Conservation (phyloP, 2,113 vertebrate species). For the Rhinichthys klamathensis region DNA sequence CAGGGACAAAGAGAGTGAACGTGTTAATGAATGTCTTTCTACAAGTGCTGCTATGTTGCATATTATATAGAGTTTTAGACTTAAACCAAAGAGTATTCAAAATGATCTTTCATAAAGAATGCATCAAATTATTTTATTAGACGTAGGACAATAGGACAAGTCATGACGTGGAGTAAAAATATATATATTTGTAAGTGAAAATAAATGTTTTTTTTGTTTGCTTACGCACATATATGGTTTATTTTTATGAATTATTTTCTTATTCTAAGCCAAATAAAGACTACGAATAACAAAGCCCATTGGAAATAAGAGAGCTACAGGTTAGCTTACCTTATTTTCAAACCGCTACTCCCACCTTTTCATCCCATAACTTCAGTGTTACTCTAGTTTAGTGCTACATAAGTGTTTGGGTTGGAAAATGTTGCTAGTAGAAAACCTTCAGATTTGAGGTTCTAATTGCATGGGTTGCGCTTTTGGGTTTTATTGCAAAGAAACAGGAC, state of each 20-base stretch:
- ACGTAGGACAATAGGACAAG: slow-evolving; percentile 64
- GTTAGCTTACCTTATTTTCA: slow-evolving; percentile 61
- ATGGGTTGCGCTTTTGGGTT: slow-evolving; percentile 46
- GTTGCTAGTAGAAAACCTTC: slow-evolving; percentile 45
- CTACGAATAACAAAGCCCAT: slow-evolving; percentile 24
- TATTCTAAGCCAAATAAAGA: slow-evolving; percentile 57
- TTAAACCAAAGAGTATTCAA: slow-evolving; percentile 76
- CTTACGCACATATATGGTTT: slow-evolving; percentile 45
- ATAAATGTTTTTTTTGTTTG: slow-evolving; percentile 31
- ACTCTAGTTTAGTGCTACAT: slow-evolving; percentile 43
- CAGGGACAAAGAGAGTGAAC: slow-evolving; percentile 49
- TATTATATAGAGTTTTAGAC: slow-evolving; percentile 63
- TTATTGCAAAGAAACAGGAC: neutral
- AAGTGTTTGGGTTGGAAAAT: slow-evolving; percentile 50
- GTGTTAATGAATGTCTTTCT: slow-evolving; percentile 75
- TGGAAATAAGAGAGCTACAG: slow-evolving; percentile 56
- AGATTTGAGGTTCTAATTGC: slow-evolving; percentile 45
- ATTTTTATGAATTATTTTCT: slow-evolving; percentile 52
- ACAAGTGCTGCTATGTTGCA: slow-evolving; percentile 79
- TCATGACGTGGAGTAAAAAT: slow-evolving; percentile 26
- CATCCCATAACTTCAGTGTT: slow-evolving; percentile 40
- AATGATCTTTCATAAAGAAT: slow-evolving; percentile 61
- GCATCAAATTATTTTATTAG: slow-evolving; percentile 57
- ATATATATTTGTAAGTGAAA: slow-evolving; percentile 58
- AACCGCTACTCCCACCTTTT: neutral